Percentiles rank a stretch among this genome's conserved stretches.
Evolutionary conservation across 2,797 vertebrate genomes (phyloP).

Genomic region (Nannoperca obscura): DNA sequence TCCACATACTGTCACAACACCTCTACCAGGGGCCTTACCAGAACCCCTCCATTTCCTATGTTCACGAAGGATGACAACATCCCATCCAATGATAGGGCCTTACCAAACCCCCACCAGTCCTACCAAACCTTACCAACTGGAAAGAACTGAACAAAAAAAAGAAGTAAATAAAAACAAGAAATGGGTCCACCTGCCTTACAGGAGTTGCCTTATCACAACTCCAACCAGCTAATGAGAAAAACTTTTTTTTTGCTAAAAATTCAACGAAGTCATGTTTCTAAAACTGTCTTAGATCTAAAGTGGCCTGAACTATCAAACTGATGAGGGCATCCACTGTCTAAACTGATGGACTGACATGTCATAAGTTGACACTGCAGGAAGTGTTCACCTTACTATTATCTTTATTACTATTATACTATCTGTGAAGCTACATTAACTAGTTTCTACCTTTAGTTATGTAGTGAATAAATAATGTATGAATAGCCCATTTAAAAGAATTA

Average conservation of each 20-base stretch:
- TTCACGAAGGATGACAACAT: slow-evolving; percentile 54
- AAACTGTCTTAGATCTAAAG: slow-evolving; percentile 21
- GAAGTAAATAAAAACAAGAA: not conserved
- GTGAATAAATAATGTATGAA: slow-evolving; percentile 58
- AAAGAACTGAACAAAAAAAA: not conserved
- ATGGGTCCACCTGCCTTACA: slow-evolving; percentile 21
- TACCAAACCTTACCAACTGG: slow-evolving; percentile 60
- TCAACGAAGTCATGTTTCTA: slow-evolving; percentile 38
- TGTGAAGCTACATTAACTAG: slow-evolving; percentile 25
- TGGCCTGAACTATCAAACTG: slow-evolving; percentile 23
- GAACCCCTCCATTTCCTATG: slow-evolving; percentile 59
- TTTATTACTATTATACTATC: not conserved
- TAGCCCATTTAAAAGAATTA: slow-evolving; percentile 54
- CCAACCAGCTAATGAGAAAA: slow-evolving; percentile 35
- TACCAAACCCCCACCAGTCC: slow-evolving; percentile 77
- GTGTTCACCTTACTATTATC: slow-evolving; percentile 3
- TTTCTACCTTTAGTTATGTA: slow-evolving; percentile 43
- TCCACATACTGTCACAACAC: slow-evolving; percentile 53
- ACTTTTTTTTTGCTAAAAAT: not conserved
- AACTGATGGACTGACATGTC: slow-evolving; percentile 15
- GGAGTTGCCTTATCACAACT: slow-evolving; percentile 68
- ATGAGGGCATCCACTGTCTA: slow-evolving; percentile 28
- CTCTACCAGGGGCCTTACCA: slow-evolving; percentile 78
- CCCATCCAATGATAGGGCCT: slow-evolving; percentile 73
- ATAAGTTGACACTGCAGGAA: slow-evolving; percentile 17